phyloP scores from a whole-genome alignment of 2,797 vertebrate genomes.

The Discoglossus pictus region DNA sequence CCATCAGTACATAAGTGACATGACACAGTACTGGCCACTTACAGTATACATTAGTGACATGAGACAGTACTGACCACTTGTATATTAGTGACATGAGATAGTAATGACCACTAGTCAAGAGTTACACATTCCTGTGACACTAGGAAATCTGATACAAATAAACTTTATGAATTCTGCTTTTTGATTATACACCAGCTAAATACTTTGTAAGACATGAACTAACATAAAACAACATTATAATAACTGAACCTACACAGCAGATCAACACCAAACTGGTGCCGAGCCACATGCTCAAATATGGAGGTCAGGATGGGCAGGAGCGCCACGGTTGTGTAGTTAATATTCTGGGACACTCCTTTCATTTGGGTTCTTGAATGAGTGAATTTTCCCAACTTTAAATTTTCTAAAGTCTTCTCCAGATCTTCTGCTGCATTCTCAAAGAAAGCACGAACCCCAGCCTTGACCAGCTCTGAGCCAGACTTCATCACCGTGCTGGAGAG shows the following conservation, averaged over 20 bases:
- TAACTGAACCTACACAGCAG: constrained; percentile 84
- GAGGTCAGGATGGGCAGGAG: constrained; percentile 94
- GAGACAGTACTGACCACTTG: too few species aligned
- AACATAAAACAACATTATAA: too few species aligned
- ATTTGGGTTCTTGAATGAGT: constrained; percentile 96
- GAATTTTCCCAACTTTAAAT: constrained; percentile 96
- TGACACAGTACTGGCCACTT: too few species aligned
- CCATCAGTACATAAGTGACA: too few species aligned
- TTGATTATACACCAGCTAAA: too few species aligned
- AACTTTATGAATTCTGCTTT: too few species aligned
- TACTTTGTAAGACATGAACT: too few species aligned
- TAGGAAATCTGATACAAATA: too few species aligned
- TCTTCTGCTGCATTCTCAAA: constrained; percentile 98
- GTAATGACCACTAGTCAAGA: too few species aligned
- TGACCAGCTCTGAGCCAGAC: constrained; percentile 91
- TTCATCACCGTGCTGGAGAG: constrained; percentile 94
- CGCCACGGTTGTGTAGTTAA: constrained; percentile 95
- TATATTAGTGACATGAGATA: too few species aligned
- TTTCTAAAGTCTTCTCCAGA: constrained; percentile 91
- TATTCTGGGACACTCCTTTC: constrained; percentile 97
- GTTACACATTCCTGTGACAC: too few species aligned
- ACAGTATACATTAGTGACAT: too few species aligned
- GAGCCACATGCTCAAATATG: constrained; percentile 93
- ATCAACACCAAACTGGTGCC: constrained; percentile 91
- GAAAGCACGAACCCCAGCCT: constrained; percentile 88